A percentile compares a stretch with the other conserved stretches of the same genome.
Conservation (phyloP, 2,113 vertebrate genomes). For the Protobothrops mucrosquamatus region DNA sequence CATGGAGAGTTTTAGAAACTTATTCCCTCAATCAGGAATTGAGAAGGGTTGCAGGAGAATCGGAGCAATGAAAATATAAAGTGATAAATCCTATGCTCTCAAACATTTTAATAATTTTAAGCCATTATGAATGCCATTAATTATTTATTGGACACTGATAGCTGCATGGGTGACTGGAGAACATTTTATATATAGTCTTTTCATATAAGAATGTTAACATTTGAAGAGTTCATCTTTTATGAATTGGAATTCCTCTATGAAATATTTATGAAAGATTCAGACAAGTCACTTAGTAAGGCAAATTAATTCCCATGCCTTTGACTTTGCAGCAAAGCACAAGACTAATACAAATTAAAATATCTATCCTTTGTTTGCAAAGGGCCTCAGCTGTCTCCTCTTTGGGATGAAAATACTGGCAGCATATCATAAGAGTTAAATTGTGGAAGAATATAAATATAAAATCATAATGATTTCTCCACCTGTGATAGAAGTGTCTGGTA, state of each 20-base stretch:
- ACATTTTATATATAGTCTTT: background rate
- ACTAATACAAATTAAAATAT: slow-evolving; percentile 38
- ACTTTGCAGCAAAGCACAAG: slow-evolving; percentile 32
- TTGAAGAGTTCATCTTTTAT: slow-evolving; percentile 26
- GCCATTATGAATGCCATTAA: background rate
- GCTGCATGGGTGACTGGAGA: background rate
- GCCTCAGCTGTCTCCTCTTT: background rate
- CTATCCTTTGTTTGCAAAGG: slow-evolving; percentile 6
- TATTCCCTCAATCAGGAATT: background rate
- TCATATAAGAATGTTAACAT: background rate
- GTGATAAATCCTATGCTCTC: background rate
- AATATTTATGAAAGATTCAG: slow-evolving; percentile 33
- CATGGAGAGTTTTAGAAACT: background rate
- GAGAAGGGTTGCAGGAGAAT: background rate
- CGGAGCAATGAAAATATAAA: slow-evolving; percentile 4
- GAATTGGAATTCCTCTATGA: slow-evolving; percentile 12
- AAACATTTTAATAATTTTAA: background rate
- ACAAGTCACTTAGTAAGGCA: background rate
- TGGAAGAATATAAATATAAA: background rate
- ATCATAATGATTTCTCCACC: too few relatives aligned
- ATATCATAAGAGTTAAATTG: background rate
- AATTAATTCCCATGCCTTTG: background rate
- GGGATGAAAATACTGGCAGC: background rate
- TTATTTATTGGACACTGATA: slow-evolving; percentile 7
- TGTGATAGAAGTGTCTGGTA: background rate